Evolutionary conservation across 2,888 invertebrate species (phyloP).

Genomic region (Chamaedrilus cognettii): DNA sequence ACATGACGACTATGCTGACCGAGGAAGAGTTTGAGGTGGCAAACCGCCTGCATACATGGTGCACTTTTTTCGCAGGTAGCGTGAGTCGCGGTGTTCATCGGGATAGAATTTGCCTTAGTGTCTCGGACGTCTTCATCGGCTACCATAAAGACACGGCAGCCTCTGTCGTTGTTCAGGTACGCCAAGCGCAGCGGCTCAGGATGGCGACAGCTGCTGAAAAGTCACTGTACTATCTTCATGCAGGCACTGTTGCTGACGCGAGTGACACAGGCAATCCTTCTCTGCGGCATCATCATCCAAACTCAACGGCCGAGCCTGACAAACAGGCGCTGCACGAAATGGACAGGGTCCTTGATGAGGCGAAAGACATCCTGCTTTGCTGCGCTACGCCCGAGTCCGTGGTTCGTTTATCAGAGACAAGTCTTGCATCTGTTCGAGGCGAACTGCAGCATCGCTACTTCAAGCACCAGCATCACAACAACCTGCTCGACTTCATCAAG

Average conservation of each 20-base stretch:
- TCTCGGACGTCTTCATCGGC: conserved; percentile 50
- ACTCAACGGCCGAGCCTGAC: too few relatives aligned
- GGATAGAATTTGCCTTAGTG: too few relatives aligned
- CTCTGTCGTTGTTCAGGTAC: conserved; percentile 45
- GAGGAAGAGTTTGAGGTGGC: conserved; percentile 41
- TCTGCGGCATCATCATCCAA: too few relatives aligned
- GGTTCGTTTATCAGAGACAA: conserved; percentile 37
- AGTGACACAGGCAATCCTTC: too few relatives aligned
- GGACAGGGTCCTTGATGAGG: conserved; percentile 34
- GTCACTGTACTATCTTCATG: too few relatives aligned
- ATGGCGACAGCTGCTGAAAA: too few relatives aligned
- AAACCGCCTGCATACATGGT: conserved; percentile 42
- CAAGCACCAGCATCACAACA: conserved; percentile 47
- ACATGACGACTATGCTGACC: conserved; percentile 48
- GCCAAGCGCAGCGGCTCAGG: too few relatives aligned
- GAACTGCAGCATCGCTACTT: conserved; percentile 40
- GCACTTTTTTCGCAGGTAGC: conserved; percentile 20
- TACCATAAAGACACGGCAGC: conserved; percentile 49
- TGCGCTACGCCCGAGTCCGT: conserved; percentile 53
- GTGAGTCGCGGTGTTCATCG: too few relatives aligned
- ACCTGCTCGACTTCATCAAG: conserved; percentile 44
- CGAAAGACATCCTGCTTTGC: conserved; percentile 44
- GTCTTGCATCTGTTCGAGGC: conserved; percentile 32
- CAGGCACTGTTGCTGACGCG: too few relatives aligned
- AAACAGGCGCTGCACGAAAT: too few relatives aligned